phyloP scores from a whole-genome alignment of 2,888 invertebrate genomes.

The Lepidochrysops patricia region DNA sequence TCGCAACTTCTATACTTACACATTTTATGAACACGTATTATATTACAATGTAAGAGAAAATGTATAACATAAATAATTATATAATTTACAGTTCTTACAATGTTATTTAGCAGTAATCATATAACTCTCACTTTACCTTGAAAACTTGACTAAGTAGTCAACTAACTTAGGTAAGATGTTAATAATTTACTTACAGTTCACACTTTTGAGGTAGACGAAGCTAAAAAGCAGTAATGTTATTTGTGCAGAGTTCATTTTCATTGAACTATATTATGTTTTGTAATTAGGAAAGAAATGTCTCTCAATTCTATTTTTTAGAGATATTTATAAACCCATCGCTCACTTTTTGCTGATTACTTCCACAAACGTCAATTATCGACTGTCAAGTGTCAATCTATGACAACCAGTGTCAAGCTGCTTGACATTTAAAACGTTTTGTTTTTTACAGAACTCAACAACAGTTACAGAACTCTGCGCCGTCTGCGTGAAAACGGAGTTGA shows the following conservation, averaged over 20 bases:
- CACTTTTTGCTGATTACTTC: not conserved
- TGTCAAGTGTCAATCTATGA: not conserved
- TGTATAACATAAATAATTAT: not conserved
- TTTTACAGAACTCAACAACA: too few species aligned
- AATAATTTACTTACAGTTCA: constrained; percentile 50
- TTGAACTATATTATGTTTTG: not conserved
- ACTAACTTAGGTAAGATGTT: constrained; percentile 35
- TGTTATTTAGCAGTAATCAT: constrained; percentile 15
- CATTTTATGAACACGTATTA: too few species aligned
- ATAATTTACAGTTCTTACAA: not conserved
- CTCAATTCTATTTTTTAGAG: not conserved
- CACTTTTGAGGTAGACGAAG: constrained; percentile 31
- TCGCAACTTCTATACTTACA: too few species aligned
- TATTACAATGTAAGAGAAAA: too few species aligned
- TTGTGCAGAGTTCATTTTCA: not conserved
- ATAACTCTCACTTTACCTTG: constrained; percentile 70
- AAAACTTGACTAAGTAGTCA: constrained; percentile 56
- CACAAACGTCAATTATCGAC: not conserved
- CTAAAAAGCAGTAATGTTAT: not conserved
- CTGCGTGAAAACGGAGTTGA: too few species aligned
- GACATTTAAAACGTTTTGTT: too few species aligned
- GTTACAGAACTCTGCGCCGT: too few species aligned
- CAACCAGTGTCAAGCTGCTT: too few species aligned
- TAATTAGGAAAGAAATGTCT: not conserved
- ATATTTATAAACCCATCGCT: not conserved